Conservation (phyloP, 2,113 vertebrate species). For the Sorex araneus region DNA sequence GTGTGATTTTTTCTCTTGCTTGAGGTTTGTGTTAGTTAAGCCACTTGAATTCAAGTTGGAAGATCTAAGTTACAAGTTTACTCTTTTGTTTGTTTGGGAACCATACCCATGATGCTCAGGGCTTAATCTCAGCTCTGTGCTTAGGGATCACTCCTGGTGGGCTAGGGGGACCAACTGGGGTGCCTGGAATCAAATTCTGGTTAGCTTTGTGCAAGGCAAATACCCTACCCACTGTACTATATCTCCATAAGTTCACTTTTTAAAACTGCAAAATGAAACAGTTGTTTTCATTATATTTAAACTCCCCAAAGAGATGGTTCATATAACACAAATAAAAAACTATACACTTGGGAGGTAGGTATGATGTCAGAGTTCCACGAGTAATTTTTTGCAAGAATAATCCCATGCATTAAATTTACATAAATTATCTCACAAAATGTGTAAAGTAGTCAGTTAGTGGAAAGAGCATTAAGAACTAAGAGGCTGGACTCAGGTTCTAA, state of each 20-base stretch:
- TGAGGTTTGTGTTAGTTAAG: slow-evolving; percentile 40
- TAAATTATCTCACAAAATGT: slow-evolving; percentile 21
- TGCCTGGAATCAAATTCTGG: too few relatives aligned
- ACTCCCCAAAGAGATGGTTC: background rate
- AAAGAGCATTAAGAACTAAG: slow-evolving; percentile 8
- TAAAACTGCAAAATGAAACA: slow-evolving; percentile 47
- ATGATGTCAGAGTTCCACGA: background rate
- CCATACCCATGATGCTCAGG: too few relatives aligned
- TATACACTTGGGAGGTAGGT: background rate
- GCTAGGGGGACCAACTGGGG: too few relatives aligned
- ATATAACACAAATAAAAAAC: slow-evolving; percentile 58
- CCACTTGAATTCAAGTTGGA: background rate
- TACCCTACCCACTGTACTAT: too few relatives aligned
- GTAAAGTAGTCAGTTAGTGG: background rate
- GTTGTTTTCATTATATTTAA: slow-evolving; percentile 46
- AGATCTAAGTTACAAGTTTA: background rate
- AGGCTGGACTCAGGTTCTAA: background rate
- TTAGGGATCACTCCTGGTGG: too few relatives aligned
- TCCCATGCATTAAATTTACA: background rate
- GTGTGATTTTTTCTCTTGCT: slow-evolving; percentile 21
- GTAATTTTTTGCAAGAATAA: slow-evolving; percentile 15
- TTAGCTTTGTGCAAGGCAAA: too few relatives aligned
- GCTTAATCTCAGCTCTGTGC: too few relatives aligned
- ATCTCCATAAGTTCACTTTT: background rate
- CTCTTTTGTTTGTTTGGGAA: background rate